Conservation (phyloP, 2,113 vertebrate genomes). For the Protomyctophum bolini region DNA sequence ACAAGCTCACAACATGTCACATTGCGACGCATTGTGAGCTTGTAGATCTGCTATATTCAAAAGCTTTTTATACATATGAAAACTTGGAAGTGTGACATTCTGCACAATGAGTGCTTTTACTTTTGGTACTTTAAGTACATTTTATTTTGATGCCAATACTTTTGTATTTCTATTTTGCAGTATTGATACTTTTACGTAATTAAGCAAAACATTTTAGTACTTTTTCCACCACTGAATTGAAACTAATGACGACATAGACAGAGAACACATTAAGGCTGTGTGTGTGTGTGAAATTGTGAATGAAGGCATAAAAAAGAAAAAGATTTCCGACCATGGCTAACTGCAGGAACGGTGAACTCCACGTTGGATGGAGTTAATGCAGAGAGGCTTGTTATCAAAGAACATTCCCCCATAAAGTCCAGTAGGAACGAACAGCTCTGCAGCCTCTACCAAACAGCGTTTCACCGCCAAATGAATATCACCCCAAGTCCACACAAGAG, state of each 20-base stretch:
- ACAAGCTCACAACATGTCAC: too few species aligned
- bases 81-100: too few species aligned
- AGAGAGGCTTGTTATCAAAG: conserved; percentile 45
- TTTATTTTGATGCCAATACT: too few species aligned
- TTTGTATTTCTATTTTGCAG: too few species aligned
- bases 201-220: too few species aligned
- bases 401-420: conserved; percentile 46
- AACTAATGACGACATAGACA: conserved; percentile 25
- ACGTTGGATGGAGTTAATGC: conserved; percentile 40
- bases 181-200: too few species aligned
- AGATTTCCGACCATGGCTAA: conserved; percentile 20
- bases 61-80: too few species aligned
- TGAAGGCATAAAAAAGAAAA: conserved; percentile 45
- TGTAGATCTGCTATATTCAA: too few species aligned
- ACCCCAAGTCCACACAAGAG: conserved; percentile 2
- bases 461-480: conserved; percentile 34
- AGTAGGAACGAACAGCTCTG: conserved; percentile 19
- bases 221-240: background rate
- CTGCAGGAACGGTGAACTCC: conserved; percentile 29
- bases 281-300: conserved; percentile 19
- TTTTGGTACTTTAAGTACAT: too few species aligned
- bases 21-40: too few species aligned
- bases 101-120: too few species aligned
- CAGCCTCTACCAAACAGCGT: conserved; percentile 37
- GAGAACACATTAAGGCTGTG: conserved; percentile 52